Base-by-base conservation (phyloP, 2,113 vertebrate genomes). In the Apaloderma vittatum region DNA sequence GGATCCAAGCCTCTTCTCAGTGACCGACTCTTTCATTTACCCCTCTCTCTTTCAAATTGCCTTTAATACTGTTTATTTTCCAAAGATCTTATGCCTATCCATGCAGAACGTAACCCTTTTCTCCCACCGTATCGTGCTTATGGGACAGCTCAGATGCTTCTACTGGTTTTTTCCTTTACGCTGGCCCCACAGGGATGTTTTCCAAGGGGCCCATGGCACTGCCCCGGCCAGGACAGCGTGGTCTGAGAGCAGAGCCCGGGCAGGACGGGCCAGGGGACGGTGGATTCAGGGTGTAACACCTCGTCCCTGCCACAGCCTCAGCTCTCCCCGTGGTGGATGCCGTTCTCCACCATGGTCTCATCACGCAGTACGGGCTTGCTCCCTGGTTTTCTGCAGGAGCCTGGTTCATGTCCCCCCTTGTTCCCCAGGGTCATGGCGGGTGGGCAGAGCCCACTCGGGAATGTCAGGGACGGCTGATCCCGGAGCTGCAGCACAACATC, bases 41-140 rank as follows among this genome's bases (percentile, higher is more conserved):
- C 88, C 67, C 37, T 48, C 36, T 32, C 57, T 30, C 84, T 57
- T 63, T 36, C 80, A 78, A 61, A 54, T 57, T 75, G 80, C 66
- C 49, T 92, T 82, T 43, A 49, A 37, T 43, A 6, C 48, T 66
- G 40, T 76, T 92, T 70, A 46, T 76, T 88, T 90, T 83, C 78
- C 70, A 3, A 8, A 26, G 48, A 24, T 40, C 81, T 81, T 49
- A 37, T 34, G 70, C 45, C 49, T 34, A 3, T 6, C 52, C 45
- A 1, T 1, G 45, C 40, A 62, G 86, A 80, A 34, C 4, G 1
- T 6, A 29, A 14, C 48, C 66, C 59, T 46, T 46, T 49, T 2
- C 55, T 70, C 22, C 68, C 68, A 1, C 1, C 4, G 2, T 1
- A 0, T 13, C 19, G 59, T 2, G 0, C 11, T 48, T 13, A 10